Evolutionary conservation across 2,113 vertebrate genomes (phyloP).

Genomic region (Sebastes fasciatus): DNA sequence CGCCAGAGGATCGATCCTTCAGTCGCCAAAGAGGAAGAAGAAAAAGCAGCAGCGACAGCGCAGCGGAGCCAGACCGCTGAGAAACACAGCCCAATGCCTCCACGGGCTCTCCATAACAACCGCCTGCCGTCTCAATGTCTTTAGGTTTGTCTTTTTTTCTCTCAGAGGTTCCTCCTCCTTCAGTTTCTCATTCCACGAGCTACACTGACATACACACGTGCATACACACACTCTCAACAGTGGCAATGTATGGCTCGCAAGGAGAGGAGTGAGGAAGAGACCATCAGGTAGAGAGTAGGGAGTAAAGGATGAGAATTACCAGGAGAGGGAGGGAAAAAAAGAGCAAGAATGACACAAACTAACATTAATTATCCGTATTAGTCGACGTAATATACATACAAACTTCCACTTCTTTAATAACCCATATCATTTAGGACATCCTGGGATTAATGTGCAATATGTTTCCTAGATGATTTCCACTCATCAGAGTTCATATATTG

Average conservation of each 20-base stretch:
- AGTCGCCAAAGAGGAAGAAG: conserved; percentile 47
- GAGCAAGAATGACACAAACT: not conserved
- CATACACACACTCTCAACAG: not conserved
- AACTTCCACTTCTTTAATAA: not conserved
- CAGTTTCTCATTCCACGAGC: conserved; percentile 38
- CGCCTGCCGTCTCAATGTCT: conserved; percentile 12
- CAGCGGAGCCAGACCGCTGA: too few relatives aligned
- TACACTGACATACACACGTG: conserved; percentile 15
- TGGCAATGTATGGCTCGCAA: conserved; percentile 41
- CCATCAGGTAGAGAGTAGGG: conserved; percentile 52
- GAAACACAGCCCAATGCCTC: conserved; percentile 13
- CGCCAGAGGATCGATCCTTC: conserved; percentile 24
- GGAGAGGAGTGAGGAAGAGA: conserved; percentile 47
- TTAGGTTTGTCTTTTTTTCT: conserved; percentile 1
- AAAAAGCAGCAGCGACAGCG: conserved; percentile 3
- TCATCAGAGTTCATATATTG: not conserved
- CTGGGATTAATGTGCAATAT: not conserved
- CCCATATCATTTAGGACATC: not conserved
- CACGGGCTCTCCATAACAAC: conserved; percentile 42
- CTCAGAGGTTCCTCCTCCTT: conserved; percentile 2
- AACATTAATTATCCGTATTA: conserved; percentile 5
- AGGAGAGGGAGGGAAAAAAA: not conserved
- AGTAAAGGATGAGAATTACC: conserved; percentile 29
- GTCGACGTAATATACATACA: conserved; percentile 10
- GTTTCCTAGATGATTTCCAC: not conserved